phyloP scores from a whole-genome alignment of 1,140 invertebrate species.

The Drosophila subpulchrella region DNA sequence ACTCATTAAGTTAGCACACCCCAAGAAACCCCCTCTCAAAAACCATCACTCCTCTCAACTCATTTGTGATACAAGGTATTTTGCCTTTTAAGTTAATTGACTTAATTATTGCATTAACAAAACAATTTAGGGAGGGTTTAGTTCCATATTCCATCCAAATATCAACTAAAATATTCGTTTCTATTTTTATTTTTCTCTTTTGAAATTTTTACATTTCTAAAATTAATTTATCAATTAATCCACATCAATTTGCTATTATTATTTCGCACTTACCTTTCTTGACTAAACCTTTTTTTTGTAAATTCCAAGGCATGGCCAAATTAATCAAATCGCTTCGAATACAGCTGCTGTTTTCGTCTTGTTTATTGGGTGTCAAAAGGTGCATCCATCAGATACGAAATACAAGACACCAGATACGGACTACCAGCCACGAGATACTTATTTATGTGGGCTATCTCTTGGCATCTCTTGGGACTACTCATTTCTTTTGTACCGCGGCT shows the following conservation, averaged over 20 bases:
- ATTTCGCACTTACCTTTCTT: neutral
- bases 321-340: conserved; percentile 8
- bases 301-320: neutral
- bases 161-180: too few species aligned
- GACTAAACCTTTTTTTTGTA: neutral
- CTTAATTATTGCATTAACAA: neutral
- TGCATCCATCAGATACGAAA: conserved; percentile 42
- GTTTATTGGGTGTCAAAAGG: conserved; percentile 53
- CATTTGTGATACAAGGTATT: neutral
- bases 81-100: conserved; percentile 7
- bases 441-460: conserved; percentile 65
- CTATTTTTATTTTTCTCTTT: neutral
- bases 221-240: too few species aligned
- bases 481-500: conserved; percentile 43
- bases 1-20: conserved; percentile 24
- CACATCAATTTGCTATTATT: neutral
- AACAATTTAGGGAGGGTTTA: neutral
- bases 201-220: too few species aligned
- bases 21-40: neutral
- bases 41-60: neutral
- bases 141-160: neutral
- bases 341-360: conserved; percentile 37
- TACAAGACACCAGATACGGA: conserved; percentile 27
- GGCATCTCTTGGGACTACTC: conserved; percentile 26
- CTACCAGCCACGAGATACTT: conserved; percentile 22